Percentiles rank a stretch among this genome's conserved stretches.
phyloP scores from a whole-genome alignment of 2,888 invertebrate genomes.

The Cheilosia vulpina region DNA sequence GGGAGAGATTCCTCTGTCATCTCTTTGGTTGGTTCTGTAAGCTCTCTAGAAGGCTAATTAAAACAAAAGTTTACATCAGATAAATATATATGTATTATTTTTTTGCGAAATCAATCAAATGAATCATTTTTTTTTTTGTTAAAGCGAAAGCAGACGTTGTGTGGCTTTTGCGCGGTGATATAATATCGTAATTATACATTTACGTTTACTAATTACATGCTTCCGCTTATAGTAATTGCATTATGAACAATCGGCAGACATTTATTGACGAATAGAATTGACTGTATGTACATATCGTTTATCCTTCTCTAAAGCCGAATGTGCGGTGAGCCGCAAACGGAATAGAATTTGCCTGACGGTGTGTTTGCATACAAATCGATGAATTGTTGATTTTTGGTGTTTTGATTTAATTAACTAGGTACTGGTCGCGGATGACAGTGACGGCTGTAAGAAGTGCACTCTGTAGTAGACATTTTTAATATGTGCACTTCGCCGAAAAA shows the following conservation, averaged over 20 bases:
- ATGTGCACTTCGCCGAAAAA: too few species aligned
- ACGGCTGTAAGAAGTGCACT: not conserved
- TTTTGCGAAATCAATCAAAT: slow-evolving; percentile 10
- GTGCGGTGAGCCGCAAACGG: slow-evolving; percentile 4
- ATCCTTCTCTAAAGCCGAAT: not conserved
- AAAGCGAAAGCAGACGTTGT: slow-evolving; percentile 4
- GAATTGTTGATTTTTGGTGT: slow-evolving; percentile 18
- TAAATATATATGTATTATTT: not conserved
- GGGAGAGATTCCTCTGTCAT: not conserved
- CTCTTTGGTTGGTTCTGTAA: not conserved
- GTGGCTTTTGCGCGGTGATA: slow-evolving; percentile 15
- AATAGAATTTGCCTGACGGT: slow-evolving; percentile 10
- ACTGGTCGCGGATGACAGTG: slow-evolving; percentile 12
- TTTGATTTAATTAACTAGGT: slow-evolving; percentile 13
- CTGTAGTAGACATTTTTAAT: not conserved
- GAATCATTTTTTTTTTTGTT: slow-evolving; percentile 4
- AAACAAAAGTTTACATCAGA: slow-evolving; percentile 21
- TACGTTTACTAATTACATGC: slow-evolving; percentile 38
- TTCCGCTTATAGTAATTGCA: slow-evolving; percentile 51
- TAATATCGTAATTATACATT: slow-evolving; percentile 28
- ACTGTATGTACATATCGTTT: not conserved
- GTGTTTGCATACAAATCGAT: slow-evolving; percentile 30
- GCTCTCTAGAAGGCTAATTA: slow-evolving; percentile 45
- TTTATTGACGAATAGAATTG: not conserved
- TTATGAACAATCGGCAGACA: slow-evolving; percentile 20